These are phyloP conservation scores for Leptatherina wallacei DNA, from an alignment of 2,797 vertebrate species.

Conservation along the genomic window DNA sequence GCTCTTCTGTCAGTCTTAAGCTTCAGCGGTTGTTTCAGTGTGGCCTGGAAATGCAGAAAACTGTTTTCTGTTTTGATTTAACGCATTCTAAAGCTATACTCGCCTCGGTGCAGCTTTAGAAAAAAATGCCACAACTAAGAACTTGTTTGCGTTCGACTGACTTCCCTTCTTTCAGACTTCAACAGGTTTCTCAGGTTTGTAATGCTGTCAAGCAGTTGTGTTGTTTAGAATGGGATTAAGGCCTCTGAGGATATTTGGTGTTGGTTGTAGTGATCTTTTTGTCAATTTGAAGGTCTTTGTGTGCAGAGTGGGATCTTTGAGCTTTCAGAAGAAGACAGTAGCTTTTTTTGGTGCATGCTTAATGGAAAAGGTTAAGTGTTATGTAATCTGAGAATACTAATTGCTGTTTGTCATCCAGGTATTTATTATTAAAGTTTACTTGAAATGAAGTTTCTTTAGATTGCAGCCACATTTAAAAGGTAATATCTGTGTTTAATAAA, in stretches of 20 bases:
- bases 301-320: slow-evolving; percentile 16
- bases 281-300: slow-evolving; percentile 16
- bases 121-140: slow-evolving; percentile 69
- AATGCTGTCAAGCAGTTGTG: slow-evolving; percentile 41
- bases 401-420: slow-evolving; percentile 21
- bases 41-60: slow-evolving; percentile 62
- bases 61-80: slow-evolving; percentile 38
- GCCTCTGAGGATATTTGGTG: slow-evolving; percentile 31
- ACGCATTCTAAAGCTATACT: slow-evolving; percentile 33
- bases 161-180: slow-evolving; percentile 55
- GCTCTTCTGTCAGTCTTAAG: slow-evolving; percentile 21
- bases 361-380: slow-evolving; percentile 17
- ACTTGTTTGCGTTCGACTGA: slow-evolving; percentile 62
- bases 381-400: slow-evolving; percentile 16
- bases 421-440: slow-evolving; percentile 11
- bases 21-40: slow-evolving; percentile 34
- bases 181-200: slow-evolving; percentile 71
- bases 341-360: slow-evolving; percentile 31
- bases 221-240: slow-evolving; percentile 29
- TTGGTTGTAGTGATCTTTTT: slow-evolving; percentile 8
- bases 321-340: slow-evolving; percentile 7
- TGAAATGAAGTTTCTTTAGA: background rate
- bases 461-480: background rate
- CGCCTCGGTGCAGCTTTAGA: slow-evolving; percentile 44
- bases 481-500: slow-evolving; percentile 12